Evolutionary conservation across 2,888 invertebrate species (phyloP), one percentile per base, ranked within the genome.

Genomic region (Ophion ellenae): DNA sequence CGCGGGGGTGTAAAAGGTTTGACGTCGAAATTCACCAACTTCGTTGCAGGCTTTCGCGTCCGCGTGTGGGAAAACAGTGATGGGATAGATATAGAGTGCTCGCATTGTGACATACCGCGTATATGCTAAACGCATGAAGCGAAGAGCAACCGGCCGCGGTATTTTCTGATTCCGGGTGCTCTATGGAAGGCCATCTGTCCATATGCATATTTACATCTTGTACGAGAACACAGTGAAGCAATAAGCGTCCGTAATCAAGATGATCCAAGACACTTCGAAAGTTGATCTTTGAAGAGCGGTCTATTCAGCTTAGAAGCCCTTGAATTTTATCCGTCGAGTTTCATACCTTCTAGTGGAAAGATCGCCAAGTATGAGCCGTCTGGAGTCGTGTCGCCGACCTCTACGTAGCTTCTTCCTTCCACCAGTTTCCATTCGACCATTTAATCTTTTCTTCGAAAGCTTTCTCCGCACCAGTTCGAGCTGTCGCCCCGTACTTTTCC

Each of bases 81-180:
- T 47, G 45, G 53, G 64, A 75, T 82, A 82, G 36, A 61, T 82
- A 79, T 76, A 45, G 70, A 59, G 53, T 59, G 47, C 32, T 66
- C 45, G 20, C 36, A 14, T 73, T 64, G 71, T 73, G 36, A 63
- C 71, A 63, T 73, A 73, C 1, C 40, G 40, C n/a, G 17, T 64
- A 74, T 81, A 59, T 81, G 67, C 67, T 59, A 67, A 66, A 20
- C 67, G 74, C 81, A 74, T 67, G 20, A 74, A 67, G 20, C 45
- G n/a, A 74, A 73, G 57, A 74, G 81, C 59, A 74, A 40, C 57
- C 10, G 66, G 53, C 28, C 71, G 14, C 70, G n/a, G 24, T 40
- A 81, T 66, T 59, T 61, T 74, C 66, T 59, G 57, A 81, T 32
- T 59, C 40, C 24, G 17, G 36, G 24, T 24, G 64, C 36, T 64